phyloP scores from a whole-genome alignment of 2,797 vertebrate species.

The Hypotaenidia philippensis region DNA sequence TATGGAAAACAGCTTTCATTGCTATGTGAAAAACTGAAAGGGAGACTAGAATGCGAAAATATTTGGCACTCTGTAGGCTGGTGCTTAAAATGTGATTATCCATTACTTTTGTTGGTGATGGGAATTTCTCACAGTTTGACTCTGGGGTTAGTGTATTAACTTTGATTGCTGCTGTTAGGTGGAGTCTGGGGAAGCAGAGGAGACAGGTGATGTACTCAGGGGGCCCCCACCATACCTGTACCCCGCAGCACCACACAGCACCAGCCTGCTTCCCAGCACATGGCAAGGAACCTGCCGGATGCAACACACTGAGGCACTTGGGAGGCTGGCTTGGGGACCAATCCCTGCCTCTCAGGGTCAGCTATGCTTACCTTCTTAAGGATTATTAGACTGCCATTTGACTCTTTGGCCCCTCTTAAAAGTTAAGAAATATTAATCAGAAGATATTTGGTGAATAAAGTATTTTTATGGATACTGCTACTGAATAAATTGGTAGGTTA shows the following conservation, averaged over 20 bases:
- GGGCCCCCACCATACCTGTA: rapidly evolving
- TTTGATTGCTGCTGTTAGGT: neutral
- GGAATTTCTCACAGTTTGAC: slow-evolving; percentile 7
- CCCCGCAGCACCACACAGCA: rapidly evolving
- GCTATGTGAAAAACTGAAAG: slow-evolving; percentile 1
- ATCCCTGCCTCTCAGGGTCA: neutral
- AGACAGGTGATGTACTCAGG: neutral
- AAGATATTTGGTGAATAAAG: neutral
- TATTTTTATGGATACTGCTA: neutral
- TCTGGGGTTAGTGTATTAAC: neutral
- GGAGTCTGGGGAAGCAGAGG: neutral
- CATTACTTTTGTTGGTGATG: neutral
- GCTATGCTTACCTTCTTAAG: neutral
- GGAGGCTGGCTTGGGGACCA: rapidly evolving
- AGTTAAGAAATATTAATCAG: neutral
- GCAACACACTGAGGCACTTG: neutral
- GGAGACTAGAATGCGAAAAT: slow-evolving; percentile 11
- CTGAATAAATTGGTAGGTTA: neutral
- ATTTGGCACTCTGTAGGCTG: neutral
- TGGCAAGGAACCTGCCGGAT: rapidly evolving
- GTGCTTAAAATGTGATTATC: slow-evolving; percentile 1
- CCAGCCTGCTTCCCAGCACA: neutral
- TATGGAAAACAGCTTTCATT: slow-evolving; percentile 35
- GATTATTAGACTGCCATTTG: neutral
- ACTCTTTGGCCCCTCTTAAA: neutral